Evolutionary conservation across 2,888 invertebrate species (phyloP).

Genomic region (Caenorhabditis virilis): DNA sequence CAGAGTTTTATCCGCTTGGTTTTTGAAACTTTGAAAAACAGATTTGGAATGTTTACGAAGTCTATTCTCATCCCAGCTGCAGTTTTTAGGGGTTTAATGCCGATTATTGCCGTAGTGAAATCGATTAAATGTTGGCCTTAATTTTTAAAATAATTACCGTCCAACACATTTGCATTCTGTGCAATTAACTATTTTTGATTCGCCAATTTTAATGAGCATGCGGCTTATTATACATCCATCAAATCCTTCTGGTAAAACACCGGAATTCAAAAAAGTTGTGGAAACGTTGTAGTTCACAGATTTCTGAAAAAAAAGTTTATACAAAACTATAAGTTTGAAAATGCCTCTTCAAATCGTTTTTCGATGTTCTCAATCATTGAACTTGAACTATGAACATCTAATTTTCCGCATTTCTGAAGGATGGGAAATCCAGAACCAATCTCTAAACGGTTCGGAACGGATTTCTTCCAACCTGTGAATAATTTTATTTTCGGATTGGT

Average conservation of each 20-base stretch:
- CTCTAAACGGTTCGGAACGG: constrained; percentile 9
- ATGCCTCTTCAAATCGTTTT: neutral
- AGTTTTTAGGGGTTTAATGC: too few relatives aligned
- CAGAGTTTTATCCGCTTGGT: too few relatives aligned
- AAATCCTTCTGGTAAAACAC: neutral
- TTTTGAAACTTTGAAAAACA: too few relatives aligned
- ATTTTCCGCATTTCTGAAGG: constrained; percentile 20
- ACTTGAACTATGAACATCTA: constrained; percentile 12
- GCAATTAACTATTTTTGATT: neutral
- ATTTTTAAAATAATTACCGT: too few relatives aligned
- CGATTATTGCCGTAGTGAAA: too few relatives aligned
- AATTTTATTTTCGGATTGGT: constrained; percentile 9
- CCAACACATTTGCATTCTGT: neutral
- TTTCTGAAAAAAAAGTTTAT: neutral
- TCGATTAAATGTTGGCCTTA: too few relatives aligned
- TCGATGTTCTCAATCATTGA: neutral
- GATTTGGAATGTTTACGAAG: too few relatives aligned
- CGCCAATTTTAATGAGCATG: neutral
- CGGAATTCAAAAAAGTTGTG: neutral
- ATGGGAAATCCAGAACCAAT: constrained; percentile 43
- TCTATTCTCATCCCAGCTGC: too few relatives aligned
- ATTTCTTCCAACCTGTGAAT: constrained; percentile 12
- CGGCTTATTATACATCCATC: neutral
- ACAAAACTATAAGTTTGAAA: neutral
- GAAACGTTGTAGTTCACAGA: neutral